Conservation (phyloP, 2,888 invertebrate genomes). For the Tenodera sinensis region DNA sequence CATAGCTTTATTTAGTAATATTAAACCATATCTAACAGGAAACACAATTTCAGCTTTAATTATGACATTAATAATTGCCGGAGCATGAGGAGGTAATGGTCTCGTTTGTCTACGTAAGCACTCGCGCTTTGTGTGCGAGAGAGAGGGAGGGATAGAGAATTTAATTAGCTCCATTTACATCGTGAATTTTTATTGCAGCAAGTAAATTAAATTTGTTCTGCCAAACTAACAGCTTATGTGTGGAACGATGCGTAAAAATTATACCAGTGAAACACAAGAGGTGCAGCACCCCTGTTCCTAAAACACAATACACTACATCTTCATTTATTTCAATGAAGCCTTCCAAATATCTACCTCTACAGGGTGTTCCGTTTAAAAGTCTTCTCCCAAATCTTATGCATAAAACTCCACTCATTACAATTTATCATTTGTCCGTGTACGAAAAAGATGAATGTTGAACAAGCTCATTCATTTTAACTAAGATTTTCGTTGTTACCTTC, state of each 20-base stretch:
- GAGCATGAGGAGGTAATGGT: not conserved
- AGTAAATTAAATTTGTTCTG: not conserved
- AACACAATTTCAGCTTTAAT: not conserved
- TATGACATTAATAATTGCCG: not conserved
- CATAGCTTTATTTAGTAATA: not conserved
- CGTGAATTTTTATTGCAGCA: not conserved
- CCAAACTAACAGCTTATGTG: not conserved
- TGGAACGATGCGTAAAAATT: not conserved
- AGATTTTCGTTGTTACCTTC: no score
- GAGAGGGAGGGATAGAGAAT: not conserved
- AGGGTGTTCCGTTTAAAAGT: no score
- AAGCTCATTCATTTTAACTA: no score
- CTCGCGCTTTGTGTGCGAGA: not conserved
- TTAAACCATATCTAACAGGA: not conserved
- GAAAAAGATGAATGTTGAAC: no score
- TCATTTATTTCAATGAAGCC: not conserved
- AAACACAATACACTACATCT: not conserved
- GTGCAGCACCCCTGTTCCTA: not conserved
- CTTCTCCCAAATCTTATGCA: no score
- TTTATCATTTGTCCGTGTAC: no score
- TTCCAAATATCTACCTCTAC: no score
- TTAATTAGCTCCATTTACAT: not conserved
- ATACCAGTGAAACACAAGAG: not conserved
- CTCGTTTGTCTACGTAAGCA: not conserved
- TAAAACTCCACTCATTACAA: no score